These are phyloP conservation scores for Chrysina gloriosa DNA, from an alignment of 2,888 invertebrate species.

Conservation along the genomic window DNA sequence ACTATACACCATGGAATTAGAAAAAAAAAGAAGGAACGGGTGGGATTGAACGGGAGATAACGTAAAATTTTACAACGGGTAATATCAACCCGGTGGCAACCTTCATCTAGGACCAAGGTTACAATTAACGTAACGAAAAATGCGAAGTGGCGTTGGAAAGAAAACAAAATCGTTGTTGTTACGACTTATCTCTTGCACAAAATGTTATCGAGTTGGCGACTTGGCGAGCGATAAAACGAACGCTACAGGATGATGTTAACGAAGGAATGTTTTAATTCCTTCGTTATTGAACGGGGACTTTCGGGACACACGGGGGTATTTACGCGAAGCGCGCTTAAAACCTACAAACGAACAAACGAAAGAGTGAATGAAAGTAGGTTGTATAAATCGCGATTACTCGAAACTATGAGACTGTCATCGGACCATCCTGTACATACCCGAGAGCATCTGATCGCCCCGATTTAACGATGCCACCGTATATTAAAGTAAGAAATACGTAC, in stretches of 20 bases:
- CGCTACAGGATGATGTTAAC: background rate
- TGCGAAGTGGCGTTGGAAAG: background rate
- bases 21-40: background rate
- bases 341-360: background rate
- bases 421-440: too few relatives aligned
- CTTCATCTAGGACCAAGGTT: conserved; percentile 33
- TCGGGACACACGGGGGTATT: background rate
- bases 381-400: too few relatives aligned
- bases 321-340: background rate
- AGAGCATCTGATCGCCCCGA: too few relatives aligned
- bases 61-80: conserved; percentile 9
- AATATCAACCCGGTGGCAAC: conserved; percentile 10
- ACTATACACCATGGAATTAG: conserved; percentile 2
- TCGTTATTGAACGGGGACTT: too few relatives aligned
- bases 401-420: too few relatives aligned
- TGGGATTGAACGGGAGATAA: background rate
- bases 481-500: too few relatives aligned
- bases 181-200: conserved; percentile 27
- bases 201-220: conserved; percentile 12
- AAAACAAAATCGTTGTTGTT: background rate
- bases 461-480: too few relatives aligned
- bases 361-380: conserved; percentile 25
- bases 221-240: conserved; percentile 3
- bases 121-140: conserved; percentile 28
- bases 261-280: background rate